phyloP scores from a whole-genome alignment of 2,888 invertebrate species.

The Coecobrya sp. region DNA sequence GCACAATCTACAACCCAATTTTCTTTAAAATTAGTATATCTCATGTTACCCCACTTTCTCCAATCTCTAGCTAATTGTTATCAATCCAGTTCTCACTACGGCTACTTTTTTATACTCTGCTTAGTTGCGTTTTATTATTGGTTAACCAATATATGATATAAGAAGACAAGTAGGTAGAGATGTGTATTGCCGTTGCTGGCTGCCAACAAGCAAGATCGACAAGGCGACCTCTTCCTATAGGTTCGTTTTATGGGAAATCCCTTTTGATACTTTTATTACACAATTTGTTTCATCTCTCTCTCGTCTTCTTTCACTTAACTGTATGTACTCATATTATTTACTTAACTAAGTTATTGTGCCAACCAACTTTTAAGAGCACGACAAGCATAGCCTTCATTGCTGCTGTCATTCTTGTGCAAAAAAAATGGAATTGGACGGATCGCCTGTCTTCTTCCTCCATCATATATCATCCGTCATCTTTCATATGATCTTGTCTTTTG shows the following conservation, averaged over 20 bases:
- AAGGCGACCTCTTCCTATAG: background rate
- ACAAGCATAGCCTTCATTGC: background rate
- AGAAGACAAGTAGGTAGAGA: background rate
- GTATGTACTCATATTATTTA: conserved; percentile 46
- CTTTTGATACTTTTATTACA: conserved; percentile 65
- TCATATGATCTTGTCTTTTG: background rate
- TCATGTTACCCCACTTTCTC: background rate
- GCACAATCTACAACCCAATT: background rate
- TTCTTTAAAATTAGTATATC: background rate
- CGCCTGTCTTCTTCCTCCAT: background rate
- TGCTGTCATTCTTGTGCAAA: background rate
- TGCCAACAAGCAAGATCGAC: conserved; percentile 12
- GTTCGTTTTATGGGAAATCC: conserved; percentile 25
- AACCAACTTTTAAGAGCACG: background rate
- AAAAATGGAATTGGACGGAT: background rate
- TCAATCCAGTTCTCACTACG: too few relatives aligned
- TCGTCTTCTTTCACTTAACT: background rate
- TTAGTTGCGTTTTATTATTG: background rate
- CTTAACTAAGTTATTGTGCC: conserved; percentile 61
- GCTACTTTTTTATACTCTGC: background rate
- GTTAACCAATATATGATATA: conserved; percentile 64
- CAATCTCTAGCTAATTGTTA: too few relatives aligned
- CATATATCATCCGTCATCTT: background rate
- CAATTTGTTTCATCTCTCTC: conserved; percentile 46
- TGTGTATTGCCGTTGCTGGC: background rate